Conservation (phyloP, 2,888 invertebrate species). For the Euphydryas editha region DNA sequence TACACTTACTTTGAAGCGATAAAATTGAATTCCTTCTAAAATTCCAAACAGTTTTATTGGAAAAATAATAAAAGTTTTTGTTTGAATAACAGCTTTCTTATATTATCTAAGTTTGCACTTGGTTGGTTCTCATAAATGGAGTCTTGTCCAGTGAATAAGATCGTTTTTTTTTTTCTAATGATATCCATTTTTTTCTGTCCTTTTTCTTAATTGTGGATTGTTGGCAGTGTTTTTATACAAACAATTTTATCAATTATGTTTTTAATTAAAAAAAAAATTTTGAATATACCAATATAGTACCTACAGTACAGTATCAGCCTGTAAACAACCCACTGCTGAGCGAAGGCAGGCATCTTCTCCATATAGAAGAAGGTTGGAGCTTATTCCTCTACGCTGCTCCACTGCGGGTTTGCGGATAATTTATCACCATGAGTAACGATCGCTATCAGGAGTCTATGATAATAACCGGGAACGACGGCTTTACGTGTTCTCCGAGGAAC, state of each 20-base stretch:
- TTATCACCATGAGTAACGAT: no score
- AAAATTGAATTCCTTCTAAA: neutral
- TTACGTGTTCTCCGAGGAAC: no score
- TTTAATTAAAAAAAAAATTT: neutral
- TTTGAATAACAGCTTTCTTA: conserved; percentile 25
- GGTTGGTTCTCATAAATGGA: conserved; percentile 15
- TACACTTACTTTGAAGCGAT: neutral
- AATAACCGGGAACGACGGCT: no score
- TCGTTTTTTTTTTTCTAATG: neutral
- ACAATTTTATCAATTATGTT: no score
- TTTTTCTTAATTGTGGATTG: neutral
- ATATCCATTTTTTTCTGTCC: neutral
- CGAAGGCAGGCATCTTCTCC: no score
- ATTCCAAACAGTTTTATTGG: neutral
- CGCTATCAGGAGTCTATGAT: no score
- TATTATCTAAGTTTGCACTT: conserved; percentile 20
- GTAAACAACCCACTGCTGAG: no score
- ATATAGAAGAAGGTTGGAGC: no score
- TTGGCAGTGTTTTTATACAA: neutral
- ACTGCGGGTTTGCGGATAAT: no score
- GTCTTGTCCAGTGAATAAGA: conserved; percentile 17
- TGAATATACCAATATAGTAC: no score
- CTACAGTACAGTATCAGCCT: no score
- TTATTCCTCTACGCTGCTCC: no score
- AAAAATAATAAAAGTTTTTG: conserved; percentile 10